phyloP scores from a whole-genome alignment of 2,113 vertebrate species.

The Maccullochella peelii region DNA sequence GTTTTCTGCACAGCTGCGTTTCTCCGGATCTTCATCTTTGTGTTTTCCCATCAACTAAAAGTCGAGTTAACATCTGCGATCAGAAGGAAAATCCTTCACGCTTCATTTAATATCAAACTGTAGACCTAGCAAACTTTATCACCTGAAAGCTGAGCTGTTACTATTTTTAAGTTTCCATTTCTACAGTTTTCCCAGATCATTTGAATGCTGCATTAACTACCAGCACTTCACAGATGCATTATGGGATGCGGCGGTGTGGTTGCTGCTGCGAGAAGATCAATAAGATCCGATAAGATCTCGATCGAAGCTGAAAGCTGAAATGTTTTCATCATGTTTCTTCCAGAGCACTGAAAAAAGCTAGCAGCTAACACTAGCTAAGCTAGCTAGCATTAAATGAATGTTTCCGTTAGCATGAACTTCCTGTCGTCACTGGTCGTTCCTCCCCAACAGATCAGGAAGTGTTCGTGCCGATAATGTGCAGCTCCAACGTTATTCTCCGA shows the following conservation, averaged over 20 bases:
- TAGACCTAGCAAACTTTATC: background rate
- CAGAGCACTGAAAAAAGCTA: background rate
- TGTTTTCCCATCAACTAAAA: background rate
- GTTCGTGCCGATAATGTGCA: no score
- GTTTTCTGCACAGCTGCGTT: no score
- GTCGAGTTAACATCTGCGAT: no score
- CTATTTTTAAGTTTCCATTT: background rate
- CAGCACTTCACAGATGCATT: slow-evolving; percentile 50
- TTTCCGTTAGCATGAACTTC: background rate
- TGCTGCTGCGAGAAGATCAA: slow-evolving; percentile 31
- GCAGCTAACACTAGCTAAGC: background rate
- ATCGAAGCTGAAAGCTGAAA: slow-evolving; percentile 45
- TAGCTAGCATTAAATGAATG: background rate
- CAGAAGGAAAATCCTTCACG: no score
- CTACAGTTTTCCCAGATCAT: slow-evolving; percentile 61
- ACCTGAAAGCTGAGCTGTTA: background rate
- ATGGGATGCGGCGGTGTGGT: slow-evolving; percentile 40
- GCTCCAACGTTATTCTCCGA: no score
- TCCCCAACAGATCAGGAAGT: no score
- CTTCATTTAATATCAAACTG: no score
- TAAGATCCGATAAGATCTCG: slow-evolving; percentile 31
- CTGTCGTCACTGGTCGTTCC: no score
- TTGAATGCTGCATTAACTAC: slow-evolving; percentile 51
- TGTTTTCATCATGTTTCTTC: background rate
- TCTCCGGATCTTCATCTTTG: no score